Base-by-base conservation (phyloP, 2,113 vertebrate genomes). In the Lagopus muta region DNA sequence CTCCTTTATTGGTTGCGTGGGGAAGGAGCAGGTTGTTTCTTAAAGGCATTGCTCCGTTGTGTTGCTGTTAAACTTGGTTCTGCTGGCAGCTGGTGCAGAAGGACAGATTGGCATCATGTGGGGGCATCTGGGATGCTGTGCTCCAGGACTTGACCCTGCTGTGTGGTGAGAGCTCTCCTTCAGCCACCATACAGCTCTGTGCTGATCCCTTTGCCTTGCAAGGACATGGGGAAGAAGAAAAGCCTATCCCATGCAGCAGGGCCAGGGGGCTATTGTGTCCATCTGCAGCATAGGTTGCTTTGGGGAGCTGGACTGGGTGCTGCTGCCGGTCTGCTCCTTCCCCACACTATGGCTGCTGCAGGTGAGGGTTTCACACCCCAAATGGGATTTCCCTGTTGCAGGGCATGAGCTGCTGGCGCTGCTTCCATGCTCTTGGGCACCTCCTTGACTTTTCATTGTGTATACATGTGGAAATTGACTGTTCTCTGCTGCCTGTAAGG, bases 1-100 rank as follows among this genome's bases (percentile, higher is more conserved):
- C 30, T 28, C 58, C 24, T 50, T 34, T 18, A 1, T 1, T 13
- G 15, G 20, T 16, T 5, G 8, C 21, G 30, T 19, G 36, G 70
- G 21, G 83, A 65, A 38, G 52, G n/a, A 40, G 24, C 54, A 48
- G 82, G 1, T 76, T n/a, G 9, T 57, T 83, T 12, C 75, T 75
- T 20, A 32, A 17, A 43, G 40, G 43, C 4, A 3, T 47, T 40
- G 2, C n/a, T 55, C 11, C 0, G 36, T 42, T 45, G 28, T 3
- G 27, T 27, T 54, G 52, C 25, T 28, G 52, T 28, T 8, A 7
- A 27, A 3, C 50, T 72, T 0, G 3, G 14, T 40, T 75, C 57
- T 6, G 4, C 42, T 24, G 22, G 38, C 47, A 52, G 6, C 47
- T 15, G 4, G 24, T 24, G 25, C 11, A 3, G 16, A 84, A 42